Evolutionary conservation across 2,888 invertebrate species (phyloP).

Genomic region (Pelosia muscerda): DNA sequence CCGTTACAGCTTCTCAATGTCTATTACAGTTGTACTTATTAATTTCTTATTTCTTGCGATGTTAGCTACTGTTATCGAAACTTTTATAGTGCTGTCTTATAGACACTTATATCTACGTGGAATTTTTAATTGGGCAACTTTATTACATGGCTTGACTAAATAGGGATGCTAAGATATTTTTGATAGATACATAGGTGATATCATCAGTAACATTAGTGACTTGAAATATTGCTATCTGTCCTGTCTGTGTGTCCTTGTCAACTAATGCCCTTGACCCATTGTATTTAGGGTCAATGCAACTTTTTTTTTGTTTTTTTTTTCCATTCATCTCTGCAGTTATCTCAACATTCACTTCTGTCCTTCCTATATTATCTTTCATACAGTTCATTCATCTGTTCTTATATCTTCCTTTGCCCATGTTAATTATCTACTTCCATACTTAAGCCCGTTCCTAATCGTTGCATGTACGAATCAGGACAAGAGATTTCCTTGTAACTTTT

Average conservation of each 20-base stretch:
- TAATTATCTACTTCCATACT: not conserved
- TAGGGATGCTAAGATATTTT: not conserved
- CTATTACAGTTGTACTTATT: constrained; percentile 39
- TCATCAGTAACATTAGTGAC: not conserved
- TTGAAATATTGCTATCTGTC: not conserved
- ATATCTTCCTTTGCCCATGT: too few relatives aligned
- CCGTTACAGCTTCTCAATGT: constrained; percentile 39
- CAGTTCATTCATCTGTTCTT: too few relatives aligned
- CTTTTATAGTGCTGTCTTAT: constrained; percentile 16
- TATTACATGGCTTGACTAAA: constrained; percentile 7
- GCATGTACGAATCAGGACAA: too few relatives aligned
- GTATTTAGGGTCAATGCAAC: too few relatives aligned
- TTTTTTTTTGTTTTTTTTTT: too few relatives aligned
- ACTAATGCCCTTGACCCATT: too few relatives aligned
- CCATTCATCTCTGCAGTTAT: too few relatives aligned
- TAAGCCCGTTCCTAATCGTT: too few relatives aligned
- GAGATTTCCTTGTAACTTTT: too few relatives aligned
- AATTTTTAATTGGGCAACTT: constrained; percentile 7
- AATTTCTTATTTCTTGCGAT: constrained; percentile 37
- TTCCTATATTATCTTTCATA: too few relatives aligned
- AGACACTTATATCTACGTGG: not conserved
- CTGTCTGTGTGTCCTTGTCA: too few relatives aligned
- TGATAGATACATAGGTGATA: not conserved
- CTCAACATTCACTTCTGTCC: too few relatives aligned
- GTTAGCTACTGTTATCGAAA: constrained; percentile 46